These are phyloP conservation scores for Grus americana DNA, from an alignment of 2,113 vertebrate genomes.

Conservation along the genomic window DNA sequence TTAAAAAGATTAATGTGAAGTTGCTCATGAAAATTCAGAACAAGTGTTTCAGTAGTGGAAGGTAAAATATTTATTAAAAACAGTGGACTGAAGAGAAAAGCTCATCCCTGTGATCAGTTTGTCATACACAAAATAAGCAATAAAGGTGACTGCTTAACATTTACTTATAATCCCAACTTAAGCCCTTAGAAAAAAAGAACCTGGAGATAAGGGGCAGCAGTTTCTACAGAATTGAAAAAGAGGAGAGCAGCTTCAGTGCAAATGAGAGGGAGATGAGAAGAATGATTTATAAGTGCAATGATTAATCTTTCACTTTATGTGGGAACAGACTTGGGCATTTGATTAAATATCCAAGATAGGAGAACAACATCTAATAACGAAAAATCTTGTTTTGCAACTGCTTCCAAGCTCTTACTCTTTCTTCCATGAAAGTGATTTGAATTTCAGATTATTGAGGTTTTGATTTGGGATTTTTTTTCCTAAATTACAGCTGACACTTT, in stretches of 20 bases:
- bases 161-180: neutral
- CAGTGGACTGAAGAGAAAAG: neutral
- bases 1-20: neutral
- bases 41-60: neutral
- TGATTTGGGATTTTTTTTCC: neutral
- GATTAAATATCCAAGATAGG: constrained; percentile 27
- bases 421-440: constrained; percentile 10
- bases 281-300: neutral
- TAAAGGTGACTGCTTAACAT: neutral
- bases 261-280: neutral
- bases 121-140: neutral
- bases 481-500: constrained; percentile 8
- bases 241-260: neutral
- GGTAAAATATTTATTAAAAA: constrained; percentile 4
- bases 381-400: constrained; percentile 12
- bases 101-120: neutral
- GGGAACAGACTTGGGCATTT: neutral
- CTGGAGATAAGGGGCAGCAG: neutral
- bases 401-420: constrained; percentile 12
- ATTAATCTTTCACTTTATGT: neutral
- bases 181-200: neutral
- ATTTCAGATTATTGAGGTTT: constrained; percentile 13
- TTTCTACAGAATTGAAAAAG: neutral
- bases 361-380: constrained; percentile 1
- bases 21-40: constrained; percentile 30